phyloP scores from a whole-genome alignment of 2,888 invertebrate genomes.

The Aplocera efformata region DNA sequence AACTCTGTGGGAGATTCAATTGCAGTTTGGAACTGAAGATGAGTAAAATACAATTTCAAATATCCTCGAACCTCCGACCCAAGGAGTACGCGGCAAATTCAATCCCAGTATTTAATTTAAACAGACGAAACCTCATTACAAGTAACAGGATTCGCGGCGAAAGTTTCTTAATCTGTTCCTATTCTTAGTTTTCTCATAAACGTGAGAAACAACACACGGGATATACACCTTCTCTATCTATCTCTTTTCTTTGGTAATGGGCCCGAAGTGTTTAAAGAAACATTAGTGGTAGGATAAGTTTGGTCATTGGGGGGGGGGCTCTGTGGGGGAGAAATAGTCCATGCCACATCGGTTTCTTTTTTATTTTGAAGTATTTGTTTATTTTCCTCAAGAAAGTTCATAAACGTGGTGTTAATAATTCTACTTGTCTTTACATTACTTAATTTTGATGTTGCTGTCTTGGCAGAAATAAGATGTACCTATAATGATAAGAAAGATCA shows the following conservation, averaged over 20 bases:
- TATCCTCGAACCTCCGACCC: slow-evolving; percentile 5
- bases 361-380: too few species aligned
- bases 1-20: too few species aligned
- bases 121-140: slow-evolving; percentile 59
- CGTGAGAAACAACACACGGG: slow-evolving; percentile 49
- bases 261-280: slow-evolving; percentile 58
- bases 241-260: slow-evolving; percentile 42
- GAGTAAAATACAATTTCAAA: neutral
- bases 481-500: too few species aligned
- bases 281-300: slow-evolving; percentile 58
- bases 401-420: too few species aligned
- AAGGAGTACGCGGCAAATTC: slow-evolving; percentile 29
- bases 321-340: slow-evolving; percentile 25
- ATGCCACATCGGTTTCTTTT: slow-evolving; percentile 5
- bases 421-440: too few species aligned
- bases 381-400: too few species aligned
- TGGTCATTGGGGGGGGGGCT: slow-evolving; percentile 58
- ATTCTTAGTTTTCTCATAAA: slow-evolving; percentile 66
- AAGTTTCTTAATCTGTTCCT: slow-evolving; percentile 64
- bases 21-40: neutral
- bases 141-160: slow-evolving; percentile 43
- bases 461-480: too few species aligned
- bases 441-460: too few species aligned
- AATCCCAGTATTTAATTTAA: slow-evolving; percentile 55
- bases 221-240: slow-evolving; percentile 13